Percentiles rank a stretch among this genome's conserved stretches.
Conservation (phyloP, 2,113 vertebrate genomes). For the Dromiciops gliroides region DNA sequence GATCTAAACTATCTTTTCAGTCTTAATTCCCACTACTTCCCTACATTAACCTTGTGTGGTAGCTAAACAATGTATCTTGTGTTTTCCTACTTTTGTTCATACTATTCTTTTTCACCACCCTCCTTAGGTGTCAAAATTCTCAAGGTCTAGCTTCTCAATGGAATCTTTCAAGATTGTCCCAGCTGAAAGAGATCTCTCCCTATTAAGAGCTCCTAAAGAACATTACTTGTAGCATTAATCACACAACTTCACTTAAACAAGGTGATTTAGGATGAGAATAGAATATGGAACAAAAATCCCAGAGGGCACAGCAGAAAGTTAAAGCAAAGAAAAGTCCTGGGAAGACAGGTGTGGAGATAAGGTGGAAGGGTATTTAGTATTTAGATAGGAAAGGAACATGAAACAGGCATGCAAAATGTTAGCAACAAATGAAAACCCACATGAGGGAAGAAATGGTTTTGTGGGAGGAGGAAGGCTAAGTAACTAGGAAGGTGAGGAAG, state of each 20-base stretch:
- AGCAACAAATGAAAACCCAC: conserved; percentile 3
- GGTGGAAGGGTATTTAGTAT: background rate
- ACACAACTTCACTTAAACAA: background rate
- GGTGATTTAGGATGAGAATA: background rate
- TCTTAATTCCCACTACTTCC: background rate
- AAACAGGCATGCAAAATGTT: background rate
- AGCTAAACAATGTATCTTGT: background rate
- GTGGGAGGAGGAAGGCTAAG: conserved; percentile 4
- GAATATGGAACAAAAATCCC: background rate
- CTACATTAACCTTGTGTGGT: background rate
- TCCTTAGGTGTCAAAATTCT: background rate
- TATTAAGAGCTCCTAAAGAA: background rate
- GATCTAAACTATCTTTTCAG: background rate
- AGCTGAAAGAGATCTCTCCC: background rate
- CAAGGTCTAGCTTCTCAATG: background rate
- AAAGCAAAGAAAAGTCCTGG: background rate
- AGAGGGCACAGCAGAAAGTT: background rate
- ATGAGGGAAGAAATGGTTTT: background rate
- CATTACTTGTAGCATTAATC: background rate
- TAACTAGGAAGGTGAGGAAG: conserved; percentile 18
- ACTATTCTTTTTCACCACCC: background rate
- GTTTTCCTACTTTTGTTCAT: background rate
- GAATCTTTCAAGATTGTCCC: background rate
- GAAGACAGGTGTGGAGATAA: background rate
- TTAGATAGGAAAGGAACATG: background rate